phyloP scores from a whole-genome alignment of 2,113 vertebrate species.

The Callocephalon fimbriatum region DNA sequence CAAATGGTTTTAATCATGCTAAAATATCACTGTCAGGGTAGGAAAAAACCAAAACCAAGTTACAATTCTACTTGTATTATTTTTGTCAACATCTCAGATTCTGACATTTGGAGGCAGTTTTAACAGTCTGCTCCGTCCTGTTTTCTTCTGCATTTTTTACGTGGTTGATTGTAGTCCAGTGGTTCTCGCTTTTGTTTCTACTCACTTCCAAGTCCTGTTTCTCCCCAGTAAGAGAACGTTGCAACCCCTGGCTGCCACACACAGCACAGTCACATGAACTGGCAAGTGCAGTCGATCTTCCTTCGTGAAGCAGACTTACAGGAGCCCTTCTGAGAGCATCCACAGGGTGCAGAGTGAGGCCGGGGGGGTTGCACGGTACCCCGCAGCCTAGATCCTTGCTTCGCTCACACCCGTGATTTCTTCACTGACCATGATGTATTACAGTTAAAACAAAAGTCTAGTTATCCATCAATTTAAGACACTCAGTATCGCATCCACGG shows the following conservation, averaged over 20 bases:
- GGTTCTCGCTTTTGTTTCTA: background rate
- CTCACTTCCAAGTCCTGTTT: slow-evolving; percentile 6
- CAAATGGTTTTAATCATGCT: background rate
- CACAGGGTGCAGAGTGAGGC: fast-evolving
- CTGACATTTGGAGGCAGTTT: slow-evolving; percentile 10
- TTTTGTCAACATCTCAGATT: background rate
- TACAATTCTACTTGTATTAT: background rate
- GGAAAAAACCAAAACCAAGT: background rate
- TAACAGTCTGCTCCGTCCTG: background rate
- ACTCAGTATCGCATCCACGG: background rate
- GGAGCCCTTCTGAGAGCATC: background rate
- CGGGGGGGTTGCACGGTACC: background rate
- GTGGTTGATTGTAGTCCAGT: background rate
- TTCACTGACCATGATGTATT: background rate
- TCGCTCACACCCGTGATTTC: background rate
- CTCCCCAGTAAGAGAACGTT: background rate
- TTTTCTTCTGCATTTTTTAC: slow-evolving; percentile 20
- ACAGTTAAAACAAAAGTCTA: background rate
- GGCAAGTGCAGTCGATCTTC: background rate
- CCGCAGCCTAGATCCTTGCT: background rate
- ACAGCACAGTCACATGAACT: background rate
- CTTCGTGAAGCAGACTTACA: background rate
- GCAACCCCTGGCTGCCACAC: background rate
- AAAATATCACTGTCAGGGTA: background rate
- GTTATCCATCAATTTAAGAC: background rate